Evolutionary conservation across 1,140 invertebrate species (phyloP), one percentile per base, ranked within the genome.

Genomic region (Samia ricini): DNA sequence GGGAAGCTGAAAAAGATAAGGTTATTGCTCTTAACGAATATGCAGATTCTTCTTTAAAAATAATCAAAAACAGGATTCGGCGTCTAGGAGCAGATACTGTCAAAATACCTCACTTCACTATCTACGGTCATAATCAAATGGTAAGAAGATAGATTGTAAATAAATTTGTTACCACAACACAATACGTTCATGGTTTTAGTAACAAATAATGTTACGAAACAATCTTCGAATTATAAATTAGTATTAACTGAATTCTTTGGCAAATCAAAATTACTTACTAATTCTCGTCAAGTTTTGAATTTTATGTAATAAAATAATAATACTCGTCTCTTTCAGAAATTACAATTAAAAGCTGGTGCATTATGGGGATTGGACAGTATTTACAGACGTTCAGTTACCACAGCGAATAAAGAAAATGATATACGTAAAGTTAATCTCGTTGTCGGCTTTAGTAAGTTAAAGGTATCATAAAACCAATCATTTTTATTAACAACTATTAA

Each of bases 381-480:
- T 33, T 81, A 78, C 66, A 72, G 77, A 51, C 72, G 79, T n/a
- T 85, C 84, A 3, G 64, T 87, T 33, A 70, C 79, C 4, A 85
- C 83, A 0, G 70, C 71, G 15, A 69, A 60, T 26, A 64, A 58
- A 23, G 54, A 68, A 0, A 52, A 59, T 5, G 59, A 74, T 3
- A 22, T 82, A 12, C 69, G 79, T n/a, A 69, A 73, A 56, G 55
- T 86, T 8, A 77, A 89, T 36, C 54, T 73, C 6, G 63, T 80
- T 4, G 68, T 88, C 20, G 78, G 74, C 1, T 89, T 89, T 59
- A 86, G 82, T 56, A 72, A 72, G 56, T 68, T 89, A 58, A 86
- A 86, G 78, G 86, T 89, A 42, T 15, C 18, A 20, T 55, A 51
- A 15, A 26, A 26, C 26, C n/a, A n/a, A n/a, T n/a, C n/a, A n/a